A percentile compares a stretch with the other conserved stretches of the same genome.
Conservation (phyloP, 2,797 vertebrate species). For the Cetoscarus ocellatus region DNA sequence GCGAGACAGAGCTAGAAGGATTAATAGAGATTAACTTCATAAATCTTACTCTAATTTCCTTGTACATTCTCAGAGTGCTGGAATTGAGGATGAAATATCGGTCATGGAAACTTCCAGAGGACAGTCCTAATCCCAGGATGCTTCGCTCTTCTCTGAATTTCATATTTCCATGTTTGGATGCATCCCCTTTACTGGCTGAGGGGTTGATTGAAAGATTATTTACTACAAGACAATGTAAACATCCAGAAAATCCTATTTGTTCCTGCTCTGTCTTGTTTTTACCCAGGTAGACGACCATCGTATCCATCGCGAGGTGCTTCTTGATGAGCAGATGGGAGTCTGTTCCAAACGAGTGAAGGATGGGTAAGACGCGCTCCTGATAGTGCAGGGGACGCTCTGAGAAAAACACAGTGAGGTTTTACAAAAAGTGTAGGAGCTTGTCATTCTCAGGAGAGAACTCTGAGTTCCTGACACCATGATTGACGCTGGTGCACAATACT, state of each 20-base stretch:
- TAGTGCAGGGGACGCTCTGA: slow-evolving; percentile 94
- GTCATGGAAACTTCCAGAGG: slow-evolving; percentile 89
- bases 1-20: background rate
- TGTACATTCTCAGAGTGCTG: slow-evolving; percentile 91
- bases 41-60: slow-evolving; percentile 90
- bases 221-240: background rate
- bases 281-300: slow-evolving; percentile 91
- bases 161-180: slow-evolving; percentile 93
- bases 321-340: slow-evolving; percentile 93
- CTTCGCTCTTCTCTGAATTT: slow-evolving; percentile 93
- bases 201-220: slow-evolving; percentile 19
- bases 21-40: background rate
- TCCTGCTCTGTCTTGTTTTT: slow-evolving; percentile 33
- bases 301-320: slow-evolving; percentile 90
- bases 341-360: slow-evolving; percentile 88
- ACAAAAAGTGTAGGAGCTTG: background rate
- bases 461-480: background rate
- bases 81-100: slow-evolving; percentile 94
- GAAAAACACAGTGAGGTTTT: slow-evolving; percentile 13
- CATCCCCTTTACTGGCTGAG: slow-evolving; percentile 88
- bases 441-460: background rate
- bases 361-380: slow-evolving; percentile 91
- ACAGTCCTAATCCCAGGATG: slow-evolving; percentile 88
- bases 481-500: background rate
- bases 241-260: background rate